Evolutionary conservation across 2,888 invertebrate species (phyloP).

Genomic region (Xylota segnis): DNA sequence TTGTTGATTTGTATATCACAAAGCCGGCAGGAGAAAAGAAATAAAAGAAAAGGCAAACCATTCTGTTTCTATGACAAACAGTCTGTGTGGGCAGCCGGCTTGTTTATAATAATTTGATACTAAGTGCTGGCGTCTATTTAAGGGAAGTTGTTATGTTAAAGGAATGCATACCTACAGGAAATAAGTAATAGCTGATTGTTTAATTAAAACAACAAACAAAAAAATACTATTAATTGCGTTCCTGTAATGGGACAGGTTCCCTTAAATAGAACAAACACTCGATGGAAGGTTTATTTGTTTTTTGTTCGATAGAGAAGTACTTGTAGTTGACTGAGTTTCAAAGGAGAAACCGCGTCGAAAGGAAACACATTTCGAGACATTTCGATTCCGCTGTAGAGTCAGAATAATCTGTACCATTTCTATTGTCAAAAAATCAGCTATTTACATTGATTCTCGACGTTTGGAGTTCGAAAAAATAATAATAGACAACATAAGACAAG

Average conservation of each 20-base stretch:
- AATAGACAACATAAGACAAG: too few species aligned
- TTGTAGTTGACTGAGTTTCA: background rate
- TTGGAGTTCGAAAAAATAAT: too few species aligned
- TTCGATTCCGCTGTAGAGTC: too few species aligned
- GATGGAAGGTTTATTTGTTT: background rate
- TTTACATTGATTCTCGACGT: too few species aligned
- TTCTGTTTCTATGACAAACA: constrained; percentile 13
- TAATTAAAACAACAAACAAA: constrained; percentile 28
- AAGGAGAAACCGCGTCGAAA: background rate
- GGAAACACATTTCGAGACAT: too few species aligned
- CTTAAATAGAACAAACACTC: background rate
- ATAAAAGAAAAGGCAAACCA: background rate
- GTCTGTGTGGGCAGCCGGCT: constrained; percentile 47
- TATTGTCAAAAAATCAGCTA: too few species aligned
- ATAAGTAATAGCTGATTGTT: constrained; percentile 36
- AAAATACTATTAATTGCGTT: constrained; percentile 12
- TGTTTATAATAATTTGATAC: constrained; percentile 47
- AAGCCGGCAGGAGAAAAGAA: constrained; percentile 22
- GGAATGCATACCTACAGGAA: constrained; percentile 37
- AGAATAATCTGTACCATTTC: too few species aligned
- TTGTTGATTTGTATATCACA: constrained; percentile 6
- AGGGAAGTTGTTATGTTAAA: constrained; percentile 58
- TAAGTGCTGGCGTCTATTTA: constrained; percentile 60
- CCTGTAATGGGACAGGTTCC: constrained; percentile 25
- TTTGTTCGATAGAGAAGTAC: background rate